Evolutionary conservation across 2,888 invertebrate genomes (phyloP).

Genomic region (Drosophila kokeensis): DNA sequence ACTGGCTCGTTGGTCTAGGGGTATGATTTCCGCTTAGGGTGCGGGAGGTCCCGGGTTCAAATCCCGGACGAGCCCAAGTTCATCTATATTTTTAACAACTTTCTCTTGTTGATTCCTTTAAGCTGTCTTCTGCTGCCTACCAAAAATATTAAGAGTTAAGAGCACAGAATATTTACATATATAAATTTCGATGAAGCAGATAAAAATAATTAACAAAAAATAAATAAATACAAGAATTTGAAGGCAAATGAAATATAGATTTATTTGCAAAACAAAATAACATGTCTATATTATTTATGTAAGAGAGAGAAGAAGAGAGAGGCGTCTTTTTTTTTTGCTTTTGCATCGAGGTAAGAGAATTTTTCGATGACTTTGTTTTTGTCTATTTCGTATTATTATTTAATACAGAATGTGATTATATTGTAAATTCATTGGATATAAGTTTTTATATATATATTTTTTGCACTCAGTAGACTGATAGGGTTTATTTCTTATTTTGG

Average conservation of each 20-base stretch:
- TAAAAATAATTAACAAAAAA: neutral
- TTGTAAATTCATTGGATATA: neutral
- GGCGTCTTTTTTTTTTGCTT: too few species aligned
- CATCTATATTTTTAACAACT: neutral
- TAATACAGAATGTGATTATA: neutral
- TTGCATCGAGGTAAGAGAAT: too few species aligned
- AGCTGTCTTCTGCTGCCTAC: neutral
- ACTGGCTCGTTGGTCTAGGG: slow-evolving; percentile 85
- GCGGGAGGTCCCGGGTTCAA: slow-evolving; percentile 86
- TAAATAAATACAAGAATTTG: neutral
- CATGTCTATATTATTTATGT: neutral
- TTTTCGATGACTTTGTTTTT: neutral
- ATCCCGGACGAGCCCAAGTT: slow-evolving; percentile 85
- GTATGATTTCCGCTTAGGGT: slow-evolving; percentile 86
- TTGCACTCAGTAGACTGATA: neutral
- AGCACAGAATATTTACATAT: neutral
- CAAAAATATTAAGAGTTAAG: neutral
- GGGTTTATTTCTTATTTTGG: neutral
- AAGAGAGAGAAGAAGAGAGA: too few species aligned
- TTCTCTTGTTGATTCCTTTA: neutral
- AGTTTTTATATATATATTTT: neutral
- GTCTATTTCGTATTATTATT: neutral
- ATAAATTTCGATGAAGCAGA: neutral
- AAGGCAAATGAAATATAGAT: neutral
- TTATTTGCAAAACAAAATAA: neutral